Conservation (phyloP, 2,888 invertebrate genomes). For the Yponomeuta sedellus region DNA sequence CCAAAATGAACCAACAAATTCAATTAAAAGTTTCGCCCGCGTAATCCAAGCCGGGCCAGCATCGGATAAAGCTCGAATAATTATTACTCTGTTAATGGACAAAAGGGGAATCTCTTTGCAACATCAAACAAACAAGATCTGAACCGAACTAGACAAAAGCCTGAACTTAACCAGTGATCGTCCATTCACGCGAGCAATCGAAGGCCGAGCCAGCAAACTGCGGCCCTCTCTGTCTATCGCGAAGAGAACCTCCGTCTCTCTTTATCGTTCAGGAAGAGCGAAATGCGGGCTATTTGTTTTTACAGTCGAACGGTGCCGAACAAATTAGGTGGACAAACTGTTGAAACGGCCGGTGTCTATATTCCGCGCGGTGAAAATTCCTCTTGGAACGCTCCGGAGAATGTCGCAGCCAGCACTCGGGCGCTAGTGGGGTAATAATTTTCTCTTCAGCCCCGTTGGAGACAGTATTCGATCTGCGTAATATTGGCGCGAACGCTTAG, state of each 20-base stretch:
- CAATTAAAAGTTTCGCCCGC: conserved; percentile 66
- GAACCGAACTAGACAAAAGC: conserved; percentile 61
- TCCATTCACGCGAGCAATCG: conserved; percentile 55
- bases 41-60: conserved; percentile 56
- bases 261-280: conserved; percentile 54
- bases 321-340: conserved; percentile 77
- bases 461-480: conserved; percentile 49
- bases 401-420: conserved; percentile 55
- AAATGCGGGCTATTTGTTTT: conserved; percentile 73
- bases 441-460: conserved; percentile 51
- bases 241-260: conserved; percentile 53
- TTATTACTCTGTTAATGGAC: conserved; percentile 64
- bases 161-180: conserved; percentile 58
- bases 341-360: conserved; percentile 71
- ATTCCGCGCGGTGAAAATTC: conserved; percentile 64
- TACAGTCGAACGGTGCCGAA: conserved; percentile 71
- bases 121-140: conserved; percentile 61
- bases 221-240: conserved; percentile 47
- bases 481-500: conserved; percentile 48
- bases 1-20: conserved; percentile 63
- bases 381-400: conserved; percentile 55
- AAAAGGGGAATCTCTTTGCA: conserved; percentile 54
- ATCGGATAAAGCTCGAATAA: conserved; percentile 66
- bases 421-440: conserved; percentile 62
- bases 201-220: conserved; percentile 45